A percentile compares a stretch with the other conserved stretches of the same genome.
These are phyloP conservation scores for Clepsis dumicolana DNA, from an alignment of 2,888 invertebrate genomes.

Conservation along the genomic window DNA sequence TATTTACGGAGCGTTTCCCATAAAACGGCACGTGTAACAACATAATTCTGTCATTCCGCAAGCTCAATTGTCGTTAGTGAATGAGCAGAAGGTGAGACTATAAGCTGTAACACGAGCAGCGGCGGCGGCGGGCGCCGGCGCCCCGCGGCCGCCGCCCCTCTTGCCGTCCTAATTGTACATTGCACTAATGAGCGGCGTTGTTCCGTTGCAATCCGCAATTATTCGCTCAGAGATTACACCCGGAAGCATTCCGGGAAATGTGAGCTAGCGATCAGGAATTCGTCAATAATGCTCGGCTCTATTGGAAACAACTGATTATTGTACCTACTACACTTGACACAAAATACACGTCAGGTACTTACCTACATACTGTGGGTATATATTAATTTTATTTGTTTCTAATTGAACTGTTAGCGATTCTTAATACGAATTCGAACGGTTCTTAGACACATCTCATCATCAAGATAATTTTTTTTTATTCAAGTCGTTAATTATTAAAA, in stretches of 20 bases:
- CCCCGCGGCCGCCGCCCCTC: conserved; percentile 51
- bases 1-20: conserved; percentile 9
- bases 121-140: conserved; percentile 27
- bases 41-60: conserved; percentile 42
- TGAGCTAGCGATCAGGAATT: conserved; percentile 53
- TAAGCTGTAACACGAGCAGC: conserved; percentile 45
- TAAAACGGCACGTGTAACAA: conserved; percentile 27
- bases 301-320: conserved; percentile 3
- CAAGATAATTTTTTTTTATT: no score
- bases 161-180: conserved; percentile 80
- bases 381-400: no score
- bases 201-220: conserved; percentile 81
- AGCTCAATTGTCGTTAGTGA: conserved; percentile 52
- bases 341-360: no score
- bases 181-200: conserved; percentile 84
- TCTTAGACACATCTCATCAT: no score
- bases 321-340: background rate
- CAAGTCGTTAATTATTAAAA: no score
- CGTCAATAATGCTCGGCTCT: conserved; percentile 30
- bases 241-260: conserved; percentile 73
- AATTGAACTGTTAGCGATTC: no score
- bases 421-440: no score
- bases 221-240: conserved; percentile 76
- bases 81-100: conserved; percentile 37
- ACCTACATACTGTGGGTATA: no score